Evolutionary conservation across 2,888 invertebrate genomes (phyloP).

Genomic region (Carpatolechia fugitivella): DNA sequence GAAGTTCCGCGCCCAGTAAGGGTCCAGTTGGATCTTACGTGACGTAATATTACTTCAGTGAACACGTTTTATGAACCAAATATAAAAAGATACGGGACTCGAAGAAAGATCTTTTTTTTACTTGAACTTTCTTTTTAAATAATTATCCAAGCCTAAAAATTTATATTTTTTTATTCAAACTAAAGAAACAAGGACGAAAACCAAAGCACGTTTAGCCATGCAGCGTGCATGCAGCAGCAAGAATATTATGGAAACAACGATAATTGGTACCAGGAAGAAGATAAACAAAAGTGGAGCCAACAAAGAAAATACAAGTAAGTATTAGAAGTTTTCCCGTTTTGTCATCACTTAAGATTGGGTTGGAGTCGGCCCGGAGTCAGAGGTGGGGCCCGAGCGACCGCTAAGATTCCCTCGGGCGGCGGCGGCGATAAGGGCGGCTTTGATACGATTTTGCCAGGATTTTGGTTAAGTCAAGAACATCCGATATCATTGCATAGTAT

Average conservation of each 20-base stretch:
- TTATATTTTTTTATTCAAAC: too few species aligned
- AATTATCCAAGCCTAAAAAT: too few species aligned
- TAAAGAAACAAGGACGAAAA: too few species aligned
- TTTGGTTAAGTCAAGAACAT: background rate
- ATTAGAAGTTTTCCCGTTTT: background rate
- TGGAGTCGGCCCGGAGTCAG: too few species aligned
- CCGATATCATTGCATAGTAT: background rate
- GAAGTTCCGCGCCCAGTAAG: slow-evolving; percentile 6
- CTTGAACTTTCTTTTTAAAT: too few species aligned
- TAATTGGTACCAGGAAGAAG: too few species aligned
- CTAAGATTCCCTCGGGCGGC: slow-evolving; percentile 8
- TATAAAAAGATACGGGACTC: background rate
- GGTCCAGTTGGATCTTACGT: background rate
- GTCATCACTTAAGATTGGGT: background rate
- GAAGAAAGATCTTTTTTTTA: too few species aligned
- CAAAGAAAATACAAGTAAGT: background rate
- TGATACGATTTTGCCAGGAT: slow-evolving; percentile 5
- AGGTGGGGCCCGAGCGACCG: too few species aligned
- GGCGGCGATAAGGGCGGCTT: slow-evolving; percentile 5
- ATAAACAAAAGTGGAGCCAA: too few species aligned
- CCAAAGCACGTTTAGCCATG: too few species aligned
- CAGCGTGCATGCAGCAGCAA: too few species aligned
- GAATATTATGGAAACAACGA: too few species aligned
- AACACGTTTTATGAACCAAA: background rate
- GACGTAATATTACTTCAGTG: background rate